These are phyloP conservation scores for Anabas testudineus DNA, from an alignment of 2,797 vertebrate species.

Conservation along the genomic window DNA sequence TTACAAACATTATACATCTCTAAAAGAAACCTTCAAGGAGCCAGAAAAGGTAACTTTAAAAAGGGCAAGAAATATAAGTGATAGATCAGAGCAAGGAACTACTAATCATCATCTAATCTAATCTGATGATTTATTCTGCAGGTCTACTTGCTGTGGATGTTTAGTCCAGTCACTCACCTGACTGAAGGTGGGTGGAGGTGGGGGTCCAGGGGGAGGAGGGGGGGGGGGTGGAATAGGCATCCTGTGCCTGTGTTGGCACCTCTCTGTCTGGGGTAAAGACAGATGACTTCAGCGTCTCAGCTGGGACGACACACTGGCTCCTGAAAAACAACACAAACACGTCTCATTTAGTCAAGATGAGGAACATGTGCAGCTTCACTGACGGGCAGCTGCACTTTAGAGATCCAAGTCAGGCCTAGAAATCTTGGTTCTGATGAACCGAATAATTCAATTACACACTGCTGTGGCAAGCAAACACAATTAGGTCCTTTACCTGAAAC, in stretches of 20 bases:
- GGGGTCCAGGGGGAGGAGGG: constrained; percentile 91
- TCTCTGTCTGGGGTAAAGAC: constrained; percentile 73
- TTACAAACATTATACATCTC: too few relatives aligned
- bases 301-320: constrained; percentile 75
- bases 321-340: constrained; percentile 65
- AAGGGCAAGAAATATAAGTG: too few relatives aligned
- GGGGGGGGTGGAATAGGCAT: constrained; percentile 95
- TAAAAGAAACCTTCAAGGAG: too few relatives aligned
- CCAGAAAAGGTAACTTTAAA: too few relatives aligned
- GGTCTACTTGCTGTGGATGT: too few relatives aligned
- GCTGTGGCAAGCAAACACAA: not conserved
- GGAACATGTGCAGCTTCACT: not conserved
- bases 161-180: constrained; percentile 82
- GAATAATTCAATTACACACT: too few relatives aligned
- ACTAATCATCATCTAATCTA: too few relatives aligned
- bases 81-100: too few relatives aligned
- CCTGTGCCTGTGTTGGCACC: constrained; percentile 80
- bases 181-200: constrained; percentile 90
- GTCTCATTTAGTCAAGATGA: not conserved
- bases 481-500: not conserved
- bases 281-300: constrained; percentile 56
- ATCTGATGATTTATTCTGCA: too few relatives aligned
- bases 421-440: too few relatives aligned
- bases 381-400: too few relatives aligned
- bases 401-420: too few relatives aligned